Evolutionary conservation across 2,888 invertebrate species (phyloP), one percentile per base, ranked within the genome.

Genomic region (Euphydryas editha): DNA sequence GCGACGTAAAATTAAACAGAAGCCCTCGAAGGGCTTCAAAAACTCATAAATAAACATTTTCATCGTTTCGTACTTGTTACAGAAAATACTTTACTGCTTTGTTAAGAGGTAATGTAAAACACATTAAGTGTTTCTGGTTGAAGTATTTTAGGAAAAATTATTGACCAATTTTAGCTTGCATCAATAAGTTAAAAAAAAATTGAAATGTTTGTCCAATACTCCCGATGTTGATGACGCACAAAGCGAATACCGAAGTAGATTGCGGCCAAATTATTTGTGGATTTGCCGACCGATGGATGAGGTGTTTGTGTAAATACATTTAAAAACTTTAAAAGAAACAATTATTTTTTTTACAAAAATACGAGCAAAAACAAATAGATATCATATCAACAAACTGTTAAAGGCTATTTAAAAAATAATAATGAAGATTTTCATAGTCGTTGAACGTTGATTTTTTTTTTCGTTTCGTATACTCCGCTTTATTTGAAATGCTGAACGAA

Each of bases 221-320:
- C 54, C 17, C 24, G 44, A 24, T 21, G 36, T 4, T n/a, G 44
- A 67, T 72, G 72, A 72, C 67, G 67, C 71, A 72, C 57, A 64
- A 62, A 65, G 57, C 61, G 49, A 54, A 62, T 64, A 69, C 65
- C 61, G 57, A 56, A 65, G 36, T n/a, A 47, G 62, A 65, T 49
- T 59, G 56, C 55, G 49, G 65, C 51, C 62, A 65, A 68, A 62
- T 54, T 56, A 57, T 60, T 54, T 65, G 56, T 59, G 65, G 55
- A 60, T 54, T 59, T 65, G 51, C 65, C 59, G 51, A 46, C 47
- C 58, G 65, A 65, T 65, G 65, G 59, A 59, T 65, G 59, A 68
- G 39, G 20, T 39, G 54, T 65, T 57, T 30, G 17, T 56, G 37
- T 18, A 58, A 39, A 62, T 51, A 65, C 58, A 51, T 61, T 47